Evolutionary conservation across 2,888 invertebrate species (phyloP), one percentile per base, ranked within the genome.

Genomic region (Morpho helenor): DNA sequence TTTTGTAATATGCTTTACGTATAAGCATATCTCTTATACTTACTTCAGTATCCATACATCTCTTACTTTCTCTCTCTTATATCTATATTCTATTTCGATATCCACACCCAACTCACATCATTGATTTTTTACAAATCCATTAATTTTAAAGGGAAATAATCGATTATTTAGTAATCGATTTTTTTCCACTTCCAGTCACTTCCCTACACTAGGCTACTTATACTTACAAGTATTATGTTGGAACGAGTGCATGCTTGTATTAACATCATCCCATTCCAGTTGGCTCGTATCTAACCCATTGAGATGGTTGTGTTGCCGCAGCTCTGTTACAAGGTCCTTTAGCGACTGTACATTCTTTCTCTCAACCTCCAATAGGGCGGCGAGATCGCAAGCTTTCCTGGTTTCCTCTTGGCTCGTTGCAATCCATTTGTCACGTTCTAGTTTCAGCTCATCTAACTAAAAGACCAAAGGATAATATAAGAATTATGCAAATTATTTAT

Each of bases 401-500:
- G 73, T 67, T 66, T 88, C 86, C 57, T 81, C 70, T 61, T 85
- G 83, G 57, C 77, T 79, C 16, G 80, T 58, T 0, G 71, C 39
- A 2, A 84, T 45, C 79, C 80, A 84, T 67, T 84, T 84, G 61
- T 87, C 85, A 2, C 87, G 76, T 44, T 91, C 87, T 8, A 74
- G 71, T 65, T 84, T 87, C 1, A 89, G 70, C 57, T 90, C 89
- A 7, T 91, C 91, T 23, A 93, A 69, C 78, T 93, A 72, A n/a
- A 68, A 68, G 63, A 72, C 7, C 6, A 49, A 41, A 7, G n/a
- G n/a, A 46, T n/a, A 2, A 31, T 31, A 31, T 31, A 31, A 31
- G 31, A 31, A 31, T 31, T 31, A 31, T 31, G 31, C 31, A 31
- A 31, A 31, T 31, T 31, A 31, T 31, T 5, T 31, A 16, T 16